Conservation (phyloP, 2,797 vertebrate species). For the Halcyon chelicuti region DNA sequence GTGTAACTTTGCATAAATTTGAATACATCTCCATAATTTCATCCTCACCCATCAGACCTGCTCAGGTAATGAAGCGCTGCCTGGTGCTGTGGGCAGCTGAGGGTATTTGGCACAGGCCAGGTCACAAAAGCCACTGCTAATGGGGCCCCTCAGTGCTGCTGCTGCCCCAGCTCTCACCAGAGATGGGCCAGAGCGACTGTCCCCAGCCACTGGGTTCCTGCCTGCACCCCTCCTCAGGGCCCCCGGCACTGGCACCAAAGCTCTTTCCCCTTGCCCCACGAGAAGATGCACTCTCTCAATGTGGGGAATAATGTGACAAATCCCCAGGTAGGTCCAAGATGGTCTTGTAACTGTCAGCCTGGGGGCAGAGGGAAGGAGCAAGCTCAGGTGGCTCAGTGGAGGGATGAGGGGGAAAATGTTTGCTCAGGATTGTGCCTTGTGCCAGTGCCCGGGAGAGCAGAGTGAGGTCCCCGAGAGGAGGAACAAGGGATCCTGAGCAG, state of each 20-base stretch:
- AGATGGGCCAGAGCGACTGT: rapidly evolving
- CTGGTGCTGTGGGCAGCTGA: background rate
- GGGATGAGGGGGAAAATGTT: background rate
- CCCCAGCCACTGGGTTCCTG: background rate
- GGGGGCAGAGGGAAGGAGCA: background rate
- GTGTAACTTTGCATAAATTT: constrained; percentile 43
- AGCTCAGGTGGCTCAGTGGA: background rate
- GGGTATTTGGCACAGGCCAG: background rate
- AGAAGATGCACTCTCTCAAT: background rate
- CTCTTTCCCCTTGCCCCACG: background rate
- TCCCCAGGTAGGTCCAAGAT: background rate
- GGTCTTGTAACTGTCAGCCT: background rate
- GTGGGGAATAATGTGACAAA: rapidly evolving
- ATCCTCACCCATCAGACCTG: background rate
- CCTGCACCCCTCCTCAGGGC: rapidly evolving
- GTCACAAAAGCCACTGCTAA: background rate
- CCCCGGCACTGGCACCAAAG: rapidly evolving
- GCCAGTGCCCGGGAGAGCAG: rapidly evolving
- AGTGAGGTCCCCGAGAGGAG: background rate
- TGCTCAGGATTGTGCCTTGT: background rate
- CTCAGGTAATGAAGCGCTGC: background rate
- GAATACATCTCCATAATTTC: constrained; percentile 55
- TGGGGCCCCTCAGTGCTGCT: rapidly evolving
- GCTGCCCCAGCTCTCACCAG: rapidly evolving
- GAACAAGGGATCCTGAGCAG: background rate